phyloP scores from a whole-genome alignment of 2,888 invertebrate genomes.

The Drosophila pegasa region DNA sequence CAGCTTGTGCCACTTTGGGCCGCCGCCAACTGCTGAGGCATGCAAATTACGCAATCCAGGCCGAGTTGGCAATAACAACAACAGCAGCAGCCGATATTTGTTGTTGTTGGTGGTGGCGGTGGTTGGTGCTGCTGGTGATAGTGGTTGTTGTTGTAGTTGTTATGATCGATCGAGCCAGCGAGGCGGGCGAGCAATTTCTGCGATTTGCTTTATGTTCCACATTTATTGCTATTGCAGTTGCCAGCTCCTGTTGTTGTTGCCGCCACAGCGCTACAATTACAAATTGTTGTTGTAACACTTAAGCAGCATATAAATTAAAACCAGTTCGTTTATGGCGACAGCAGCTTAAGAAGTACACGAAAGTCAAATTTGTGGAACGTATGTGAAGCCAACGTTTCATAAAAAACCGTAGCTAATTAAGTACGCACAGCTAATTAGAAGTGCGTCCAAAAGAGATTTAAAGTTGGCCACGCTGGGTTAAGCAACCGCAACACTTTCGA shows the following conservation, averaged over 20 bases:
- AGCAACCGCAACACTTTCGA: conserved; percentile 24
- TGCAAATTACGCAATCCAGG: conserved; percentile 74
- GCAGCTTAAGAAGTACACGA: conserved; percentile 50
- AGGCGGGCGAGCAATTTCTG: conserved; percentile 67
- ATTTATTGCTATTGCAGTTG: conserved; percentile 70
- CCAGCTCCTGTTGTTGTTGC: conserved; percentile 39
- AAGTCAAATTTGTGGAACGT: conserved; percentile 23
- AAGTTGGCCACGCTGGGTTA: conserved; percentile 12
- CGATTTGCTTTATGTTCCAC: conserved; percentile 77
- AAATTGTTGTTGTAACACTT: conserved; percentile 60
- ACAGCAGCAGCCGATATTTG: conserved; percentile 47
- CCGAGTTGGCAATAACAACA: conserved; percentile 44
- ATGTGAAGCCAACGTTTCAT: conserved; percentile 7
- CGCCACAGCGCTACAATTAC: conserved; percentile 66
- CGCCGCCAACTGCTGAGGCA: conserved; percentile 58
- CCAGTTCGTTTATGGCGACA: conserved; percentile 60
- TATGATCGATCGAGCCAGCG: conserved; percentile 73
- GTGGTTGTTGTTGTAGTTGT: conserved; percentile 57
- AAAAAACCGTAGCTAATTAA: conserved; percentile 21
- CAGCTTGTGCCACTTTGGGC: conserved; percentile 41
- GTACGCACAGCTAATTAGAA: conserved; percentile 27
- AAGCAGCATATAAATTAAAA: conserved; percentile 63
- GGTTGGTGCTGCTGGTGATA: conserved; percentile 28
- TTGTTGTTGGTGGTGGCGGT: conserved; percentile 29
- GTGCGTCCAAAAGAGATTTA: conserved; percentile 23